Base-by-base conservation (phyloP, 2,888 invertebrate genomes). In the Leptinotarsa haldemani region DNA sequence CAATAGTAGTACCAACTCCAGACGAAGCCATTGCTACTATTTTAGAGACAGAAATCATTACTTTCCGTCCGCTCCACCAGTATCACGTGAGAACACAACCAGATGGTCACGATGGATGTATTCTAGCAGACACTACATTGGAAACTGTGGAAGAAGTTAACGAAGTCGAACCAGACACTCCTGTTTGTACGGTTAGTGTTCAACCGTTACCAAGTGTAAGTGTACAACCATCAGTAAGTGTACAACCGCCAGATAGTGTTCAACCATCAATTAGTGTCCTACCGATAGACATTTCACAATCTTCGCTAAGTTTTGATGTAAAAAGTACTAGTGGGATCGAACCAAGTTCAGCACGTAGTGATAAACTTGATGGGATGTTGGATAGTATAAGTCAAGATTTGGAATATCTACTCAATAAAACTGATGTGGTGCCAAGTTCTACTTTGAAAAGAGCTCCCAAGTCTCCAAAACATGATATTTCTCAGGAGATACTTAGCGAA, bases 381-480 rank as follows among this genome's bases (percentile, higher is more conserved):
- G 93, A 94, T 88, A 92, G 94, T 84, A 95, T 95, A 83, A 93
- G 94, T 1, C 93, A 93, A 83, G 95, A 95, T 88, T 88, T 95
- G 80, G 94, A 95, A 87, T 95, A 94, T 88, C 88, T 95, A 80
- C 88, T 95, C 75, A 95, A 95, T 86, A 90, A 94, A 66, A 84
- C 79, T 56, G 83, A 83, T 15, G 84, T 83, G 18, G 77, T 79
- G 46, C 69, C 70, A 48, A 72, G 74, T 47, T 75, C 79, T 16
- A 76, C 80, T 20, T 70, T 80, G 30, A 79, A 84, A 63, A 82
- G 83, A 58, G 80, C 83, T 18, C 83, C 84, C 16, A 85, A 84
- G 76, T 80, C 82, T 4, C 81, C 83, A 1, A 83, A 83, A 69
- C 83, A 84, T 67, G 82, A 84, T 77, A 83, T 85, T 73, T 79